Conservation (phyloP, 2,797 vertebrate species). For the Hydrolagus colliei region DNA sequence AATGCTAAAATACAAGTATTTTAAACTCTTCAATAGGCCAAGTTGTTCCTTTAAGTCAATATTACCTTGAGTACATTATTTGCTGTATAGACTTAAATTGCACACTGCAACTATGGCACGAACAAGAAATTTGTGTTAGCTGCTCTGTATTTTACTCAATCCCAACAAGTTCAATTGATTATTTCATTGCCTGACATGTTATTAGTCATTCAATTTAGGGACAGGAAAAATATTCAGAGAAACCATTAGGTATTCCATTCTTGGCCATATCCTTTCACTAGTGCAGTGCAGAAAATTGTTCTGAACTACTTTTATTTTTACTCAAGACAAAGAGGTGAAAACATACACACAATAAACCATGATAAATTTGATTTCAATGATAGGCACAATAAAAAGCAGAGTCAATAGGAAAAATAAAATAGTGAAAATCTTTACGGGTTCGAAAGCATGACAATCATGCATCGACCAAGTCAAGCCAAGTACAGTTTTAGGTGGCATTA, state of each 20-base stretch:
- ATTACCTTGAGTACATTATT: not conserved
- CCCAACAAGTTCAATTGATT: not conserved
- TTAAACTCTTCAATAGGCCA: not conserved
- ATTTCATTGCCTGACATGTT: not conserved
- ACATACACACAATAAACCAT: not conserved
- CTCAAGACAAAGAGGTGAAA: not conserved
- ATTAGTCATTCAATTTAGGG: slow-evolving; percentile 4
- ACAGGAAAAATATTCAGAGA: not conserved
- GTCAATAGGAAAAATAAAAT: not conserved
- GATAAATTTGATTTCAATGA: not conserved
- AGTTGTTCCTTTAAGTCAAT: not conserved
- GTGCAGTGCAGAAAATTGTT: not conserved
- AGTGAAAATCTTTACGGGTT: not conserved
- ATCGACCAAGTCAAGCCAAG: not conserved
- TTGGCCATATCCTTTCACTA: not conserved
- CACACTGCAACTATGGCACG: not conserved
- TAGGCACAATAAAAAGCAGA: not conserved
- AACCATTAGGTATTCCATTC: not conserved
- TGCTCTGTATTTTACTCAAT: not conserved
- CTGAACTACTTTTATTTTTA: not conserved
- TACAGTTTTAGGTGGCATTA: not conserved
- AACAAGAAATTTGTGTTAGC: not conserved
- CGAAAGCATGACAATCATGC: not conserved
- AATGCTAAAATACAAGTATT: not conserved
- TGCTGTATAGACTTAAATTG: not conserved